Evolutionary conservation across 2,888 invertebrate genomes (phyloP).

Genomic region (Diarsia dahlii): DNA sequence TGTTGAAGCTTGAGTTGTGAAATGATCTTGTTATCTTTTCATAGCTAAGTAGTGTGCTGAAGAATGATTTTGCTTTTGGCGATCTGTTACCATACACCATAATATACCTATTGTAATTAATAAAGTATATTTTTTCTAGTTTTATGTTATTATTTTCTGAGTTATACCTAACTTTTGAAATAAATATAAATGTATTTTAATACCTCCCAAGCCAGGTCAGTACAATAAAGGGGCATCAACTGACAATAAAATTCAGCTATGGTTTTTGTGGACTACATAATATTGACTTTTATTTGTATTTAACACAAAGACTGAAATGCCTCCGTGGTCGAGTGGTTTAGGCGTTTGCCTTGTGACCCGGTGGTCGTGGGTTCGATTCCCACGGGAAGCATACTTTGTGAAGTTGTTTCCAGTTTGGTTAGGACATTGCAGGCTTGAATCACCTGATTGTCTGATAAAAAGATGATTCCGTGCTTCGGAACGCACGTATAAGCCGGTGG

Average conservation of each 20-base stretch:
- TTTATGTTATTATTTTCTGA: neutral
- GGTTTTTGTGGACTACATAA: neutral
- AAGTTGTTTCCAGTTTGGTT: no score
- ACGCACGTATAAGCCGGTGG: no score
- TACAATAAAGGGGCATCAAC: no score
- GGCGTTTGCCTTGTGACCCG: no score
- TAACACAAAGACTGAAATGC: no score
- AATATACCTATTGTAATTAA: neutral
- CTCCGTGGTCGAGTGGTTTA: no score
- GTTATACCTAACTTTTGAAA: neutral
- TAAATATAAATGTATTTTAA: neutral
- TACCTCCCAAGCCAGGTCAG: neutral
- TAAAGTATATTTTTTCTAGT: neutral
- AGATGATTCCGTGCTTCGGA: no score
- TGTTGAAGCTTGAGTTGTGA: neutral
- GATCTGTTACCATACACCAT: no score
- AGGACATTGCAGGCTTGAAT: no score
- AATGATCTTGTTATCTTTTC: slow-evolving; percentile 23
- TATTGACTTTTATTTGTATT: neutral
- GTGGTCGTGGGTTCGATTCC: no score
- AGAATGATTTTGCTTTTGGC: neutral
- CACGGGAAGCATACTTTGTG: no score
- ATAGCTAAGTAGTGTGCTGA: neutral
- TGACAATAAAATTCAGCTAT: neutral
- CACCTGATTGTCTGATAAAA: no score